Evolutionary conservation across 2,888 invertebrate genomes (phyloP).

Genomic region (Antheraea yamamai): DNA sequence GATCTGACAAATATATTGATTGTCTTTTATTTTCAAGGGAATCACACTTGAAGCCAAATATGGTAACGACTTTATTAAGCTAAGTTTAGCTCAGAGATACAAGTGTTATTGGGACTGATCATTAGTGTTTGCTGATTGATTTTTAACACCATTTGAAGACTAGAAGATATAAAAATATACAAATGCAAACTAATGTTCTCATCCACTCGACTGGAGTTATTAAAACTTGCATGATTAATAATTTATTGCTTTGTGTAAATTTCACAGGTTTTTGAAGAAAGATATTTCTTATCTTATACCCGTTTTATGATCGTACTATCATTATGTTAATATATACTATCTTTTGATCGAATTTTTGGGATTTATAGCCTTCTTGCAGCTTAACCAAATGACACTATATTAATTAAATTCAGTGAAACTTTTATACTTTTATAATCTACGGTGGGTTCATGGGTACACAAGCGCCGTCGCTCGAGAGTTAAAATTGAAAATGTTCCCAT

Average conservation of each 20-base stretch:
- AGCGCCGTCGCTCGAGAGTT: not conserved
- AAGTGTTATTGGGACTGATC: not conserved
- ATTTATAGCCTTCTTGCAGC: not conserved
- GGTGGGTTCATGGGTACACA: not conserved
- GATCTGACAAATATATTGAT: not conserved
- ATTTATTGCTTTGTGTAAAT: too few relatives aligned
- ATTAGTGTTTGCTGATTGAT: not conserved
- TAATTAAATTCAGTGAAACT: not conserved
- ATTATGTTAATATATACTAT: too few relatives aligned
- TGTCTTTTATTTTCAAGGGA: not conserved
- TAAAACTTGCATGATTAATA: too few relatives aligned
- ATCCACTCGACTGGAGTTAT: too few relatives aligned
- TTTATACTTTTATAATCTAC: not conserved
- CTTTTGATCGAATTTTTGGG: not conserved
- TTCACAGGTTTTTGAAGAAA: too few relatives aligned
- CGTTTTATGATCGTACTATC: too few relatives aligned
- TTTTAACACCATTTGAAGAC: not conserved
- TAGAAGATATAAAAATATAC: too few relatives aligned
- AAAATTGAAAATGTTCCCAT: not conserved
- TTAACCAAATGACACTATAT: not conserved
- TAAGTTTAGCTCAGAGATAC: not conserved
- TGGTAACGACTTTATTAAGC: not conserved
- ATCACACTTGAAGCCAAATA: not conserved
- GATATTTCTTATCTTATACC: too few relatives aligned
- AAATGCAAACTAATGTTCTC: too few relatives aligned